phyloP scores from a whole-genome alignment of 2,113 vertebrate genomes.

The Ctenodactylus gundi region DNA sequence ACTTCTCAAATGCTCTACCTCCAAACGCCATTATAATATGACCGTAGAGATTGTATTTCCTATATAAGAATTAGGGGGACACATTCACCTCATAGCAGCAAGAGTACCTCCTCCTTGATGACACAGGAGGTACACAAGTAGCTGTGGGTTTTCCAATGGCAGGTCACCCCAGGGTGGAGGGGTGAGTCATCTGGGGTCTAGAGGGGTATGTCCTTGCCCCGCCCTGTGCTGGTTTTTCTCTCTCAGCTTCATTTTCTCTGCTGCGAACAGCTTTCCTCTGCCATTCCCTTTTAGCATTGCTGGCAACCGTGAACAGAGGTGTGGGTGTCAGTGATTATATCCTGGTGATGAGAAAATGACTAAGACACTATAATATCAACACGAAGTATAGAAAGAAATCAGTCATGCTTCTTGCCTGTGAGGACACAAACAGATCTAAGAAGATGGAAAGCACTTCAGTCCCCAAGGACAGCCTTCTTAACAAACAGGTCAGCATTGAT shows the following conservation, averaged over 20 bases:
- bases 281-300: no score
- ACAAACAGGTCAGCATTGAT: background rate
- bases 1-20: background rate
- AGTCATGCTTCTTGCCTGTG: background rate
- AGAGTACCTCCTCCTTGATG: background rate
- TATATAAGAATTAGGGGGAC: background rate
- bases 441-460: conserved; percentile 40
- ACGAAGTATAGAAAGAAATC: background rate
- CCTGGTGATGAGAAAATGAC: no score
- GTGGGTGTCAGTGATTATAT: no score
- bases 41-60: background rate
- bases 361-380: background rate
- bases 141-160: background rate
- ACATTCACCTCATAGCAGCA: background rate
- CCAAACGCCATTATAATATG: background rate
- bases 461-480: background rate
- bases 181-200: no score
- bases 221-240: no score
- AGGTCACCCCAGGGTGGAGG: background rate
- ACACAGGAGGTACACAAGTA: conserved; percentile 24
- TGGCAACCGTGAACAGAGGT: no score
- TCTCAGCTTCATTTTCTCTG: no score
- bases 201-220: no score
- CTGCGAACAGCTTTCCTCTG: no score
- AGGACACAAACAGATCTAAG: background rate